A percentile compares a stretch with the other conserved stretches of the same genome.
phyloP scores from a whole-genome alignment of 2,797 vertebrate genomes.

The Hylomyscus alleni region DNA sequence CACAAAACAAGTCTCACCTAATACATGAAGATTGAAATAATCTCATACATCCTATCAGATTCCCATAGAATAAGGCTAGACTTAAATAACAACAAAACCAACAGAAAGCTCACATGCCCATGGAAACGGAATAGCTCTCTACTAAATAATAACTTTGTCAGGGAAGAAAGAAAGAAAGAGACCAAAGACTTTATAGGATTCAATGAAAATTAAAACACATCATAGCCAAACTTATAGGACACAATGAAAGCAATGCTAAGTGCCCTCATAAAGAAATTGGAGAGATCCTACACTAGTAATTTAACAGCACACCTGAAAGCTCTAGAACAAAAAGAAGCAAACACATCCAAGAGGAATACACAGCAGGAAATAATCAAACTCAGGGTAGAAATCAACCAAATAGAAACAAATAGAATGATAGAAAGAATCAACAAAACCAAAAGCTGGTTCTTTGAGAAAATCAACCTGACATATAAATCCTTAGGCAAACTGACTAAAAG shows the following conservation, averaged over 20 bases:
- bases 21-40: neutral
- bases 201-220: no score
- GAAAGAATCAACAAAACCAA: neutral
- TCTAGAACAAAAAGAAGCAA: neutral
- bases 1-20: neutral
- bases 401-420: neutral
- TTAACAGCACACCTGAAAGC: neutral
- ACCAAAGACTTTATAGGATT: no score
- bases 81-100: neutral
- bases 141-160: no score
- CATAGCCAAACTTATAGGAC: no score
- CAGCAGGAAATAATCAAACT: neutral
- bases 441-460: neutral
- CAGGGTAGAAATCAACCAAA: neutral
- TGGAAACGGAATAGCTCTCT: no score
- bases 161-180: no score
- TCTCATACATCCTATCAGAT: neutral
- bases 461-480: neutral
- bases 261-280: no score
- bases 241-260: no score
- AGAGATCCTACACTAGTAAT: neutral
- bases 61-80: neutral
- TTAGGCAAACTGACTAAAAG: neutral
- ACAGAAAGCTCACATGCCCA: neutral
- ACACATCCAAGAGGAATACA: neutral